Evolutionary conservation across 2,797 vertebrate species (phyloP).

Genomic region (Margarornis squamiger): DNA sequence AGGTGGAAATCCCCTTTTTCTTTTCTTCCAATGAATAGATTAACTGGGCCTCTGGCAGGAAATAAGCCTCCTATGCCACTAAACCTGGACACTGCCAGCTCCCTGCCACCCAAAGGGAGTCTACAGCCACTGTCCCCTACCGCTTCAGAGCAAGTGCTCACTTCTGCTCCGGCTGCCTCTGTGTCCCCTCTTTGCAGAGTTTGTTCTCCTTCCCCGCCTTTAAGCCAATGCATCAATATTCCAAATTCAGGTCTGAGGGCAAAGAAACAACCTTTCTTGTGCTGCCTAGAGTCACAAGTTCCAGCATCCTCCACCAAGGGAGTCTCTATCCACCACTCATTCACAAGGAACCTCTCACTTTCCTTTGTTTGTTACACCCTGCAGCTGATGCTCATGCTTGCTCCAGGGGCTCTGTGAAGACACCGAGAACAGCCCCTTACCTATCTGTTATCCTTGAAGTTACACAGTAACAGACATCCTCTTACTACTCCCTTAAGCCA

Average conservation of each 20-base stretch:
- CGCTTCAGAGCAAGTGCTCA: not conserved
- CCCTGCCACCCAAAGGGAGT: fast-evolving
- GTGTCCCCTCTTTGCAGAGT: not conserved
- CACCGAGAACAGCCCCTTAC: not conserved
- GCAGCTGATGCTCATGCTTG: not conserved
- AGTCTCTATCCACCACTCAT: not conserved
- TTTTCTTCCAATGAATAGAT: not conserved
- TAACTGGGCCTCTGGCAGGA: not conserved
- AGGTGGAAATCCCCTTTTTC: not conserved
- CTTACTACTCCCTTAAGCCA: not conserved
- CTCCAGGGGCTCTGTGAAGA: not conserved
- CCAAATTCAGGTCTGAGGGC: not conserved
- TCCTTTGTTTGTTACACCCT: not conserved
- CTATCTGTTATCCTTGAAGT: not conserved
- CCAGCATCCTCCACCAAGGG: not conserved
- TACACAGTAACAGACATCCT: not conserved
- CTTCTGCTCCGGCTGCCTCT: not conserved
- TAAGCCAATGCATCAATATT: not conserved
- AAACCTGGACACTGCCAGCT: not conserved
- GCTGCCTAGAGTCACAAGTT: not conserved
- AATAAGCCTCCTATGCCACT: not conserved
- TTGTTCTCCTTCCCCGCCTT: not conserved
- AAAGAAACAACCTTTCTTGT: not conserved
- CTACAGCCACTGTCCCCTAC: not conserved
- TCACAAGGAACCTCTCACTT: not conserved